Percentiles rank a stretch among this genome's conserved stretches.
Evolutionary conservation across 2,888 invertebrate species (phyloP).

Genomic region (Byasa hedistus): DNA sequence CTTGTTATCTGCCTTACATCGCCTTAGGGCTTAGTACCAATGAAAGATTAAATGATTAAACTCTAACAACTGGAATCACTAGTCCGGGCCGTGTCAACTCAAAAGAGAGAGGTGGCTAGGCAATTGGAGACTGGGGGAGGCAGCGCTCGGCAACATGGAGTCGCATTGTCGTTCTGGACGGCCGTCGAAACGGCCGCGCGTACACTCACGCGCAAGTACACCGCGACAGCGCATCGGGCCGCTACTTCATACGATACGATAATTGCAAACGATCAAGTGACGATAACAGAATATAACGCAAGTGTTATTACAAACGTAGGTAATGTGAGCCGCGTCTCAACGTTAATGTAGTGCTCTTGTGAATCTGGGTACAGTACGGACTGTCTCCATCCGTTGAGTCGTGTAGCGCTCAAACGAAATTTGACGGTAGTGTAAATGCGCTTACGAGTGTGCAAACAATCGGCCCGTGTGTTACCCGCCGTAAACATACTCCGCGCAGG

Average conservation of each 20-base stretch:
- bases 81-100: conserved; percentile 49
- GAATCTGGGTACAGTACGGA: conserved; percentile 19
- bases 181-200: conserved; percentile 72
- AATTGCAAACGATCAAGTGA: conserved; percentile 33
- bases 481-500: conserved; percentile 21
- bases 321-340: conserved; percentile 49
- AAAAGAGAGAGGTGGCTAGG: conserved; percentile 78
- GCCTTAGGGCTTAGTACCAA: conserved; percentile 13
- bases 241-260: conserved; percentile 28
- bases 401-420: conserved; percentile 16
- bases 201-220: conserved; percentile 54
- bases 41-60: conserved; percentile 18
- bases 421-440: conserved; percentile 24
- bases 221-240: conserved; percentile 32
- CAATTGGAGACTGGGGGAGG: conserved; percentile 64
- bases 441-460: conserved; percentile 21
- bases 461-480: conserved; percentile 16
- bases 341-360: conserved; percentile 38
- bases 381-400: conserved; percentile 1
- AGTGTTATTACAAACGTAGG: conserved; percentile 49
- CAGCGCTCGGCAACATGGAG: conserved; percentile 54
- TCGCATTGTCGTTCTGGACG: conserved; percentile 73
- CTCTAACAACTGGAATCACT: conserved; percentile 18
- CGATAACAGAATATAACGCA: conserved; percentile 38
- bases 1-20: conserved; percentile 4